Evolutionary conservation across 37 sponge, comb jelly and placozoan species (phyloP).

Genomic region (Oscarella lobularis): DNA sequence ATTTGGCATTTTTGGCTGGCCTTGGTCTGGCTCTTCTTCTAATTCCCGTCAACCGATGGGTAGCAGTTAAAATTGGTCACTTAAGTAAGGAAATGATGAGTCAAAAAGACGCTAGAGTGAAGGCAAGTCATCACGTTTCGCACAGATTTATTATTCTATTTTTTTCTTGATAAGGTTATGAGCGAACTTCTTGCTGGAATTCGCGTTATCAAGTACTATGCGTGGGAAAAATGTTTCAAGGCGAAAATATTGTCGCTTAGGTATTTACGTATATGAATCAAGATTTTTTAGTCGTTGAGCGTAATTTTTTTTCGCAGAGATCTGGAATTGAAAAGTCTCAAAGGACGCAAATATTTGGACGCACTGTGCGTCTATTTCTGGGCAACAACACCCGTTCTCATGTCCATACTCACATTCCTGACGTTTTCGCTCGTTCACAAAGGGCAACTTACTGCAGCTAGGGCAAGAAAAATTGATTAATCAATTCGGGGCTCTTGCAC

Average conservation of each 20-base stretch:
- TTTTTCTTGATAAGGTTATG: constrained; percentile 40
- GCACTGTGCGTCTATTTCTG: constrained; percentile 97
- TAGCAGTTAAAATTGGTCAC: constrained; percentile 82
- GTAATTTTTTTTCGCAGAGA: constrained; percentile 19
- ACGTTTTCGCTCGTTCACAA: constrained; percentile 69
- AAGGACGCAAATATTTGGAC: constrained; percentile 87
- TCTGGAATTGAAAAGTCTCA: constrained; percentile 58
- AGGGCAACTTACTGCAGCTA: constrained; percentile 78
- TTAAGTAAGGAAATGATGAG: constrained; percentile 76
- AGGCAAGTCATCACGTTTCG: constrained; percentile 14
- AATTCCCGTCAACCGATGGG: constrained; percentile 80
- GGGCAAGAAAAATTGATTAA: constrained; percentile 19
- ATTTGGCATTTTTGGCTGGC: constrained; percentile 83
- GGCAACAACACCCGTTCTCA: constrained; percentile 92
- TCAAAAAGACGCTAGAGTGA: constrained; percentile 85
- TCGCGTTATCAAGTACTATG: constrained; percentile 87
- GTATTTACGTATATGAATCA: constrained; percentile 1
- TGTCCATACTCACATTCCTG: constrained; percentile 83
- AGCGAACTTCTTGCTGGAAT: constrained; percentile 76
- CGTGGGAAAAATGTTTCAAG: constrained; percentile 76
- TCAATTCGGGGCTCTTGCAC: constrained; percentile 4
- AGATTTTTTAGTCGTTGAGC: not conserved
- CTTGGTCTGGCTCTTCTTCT: constrained; percentile 66
- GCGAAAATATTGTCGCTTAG: constrained; percentile 47
- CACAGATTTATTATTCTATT: not conserved